Base-by-base conservation (phyloP, 2,113 vertebrate species). In the Lucifuga dentata region DNA sequence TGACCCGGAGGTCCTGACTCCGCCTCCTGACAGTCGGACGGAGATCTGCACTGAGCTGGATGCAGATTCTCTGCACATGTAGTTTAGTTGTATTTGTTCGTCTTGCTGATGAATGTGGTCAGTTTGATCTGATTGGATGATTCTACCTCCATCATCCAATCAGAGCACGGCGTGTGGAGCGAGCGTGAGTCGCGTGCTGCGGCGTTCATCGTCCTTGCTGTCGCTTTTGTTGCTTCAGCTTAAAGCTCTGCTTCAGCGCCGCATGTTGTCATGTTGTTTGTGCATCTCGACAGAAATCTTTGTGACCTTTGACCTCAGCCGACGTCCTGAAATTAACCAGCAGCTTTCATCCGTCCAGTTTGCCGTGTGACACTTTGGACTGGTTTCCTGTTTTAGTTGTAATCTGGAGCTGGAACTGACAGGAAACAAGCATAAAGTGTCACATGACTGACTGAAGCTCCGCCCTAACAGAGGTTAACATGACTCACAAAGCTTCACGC, bases 171-270 rank as follows among this genome's bases (percentile, higher is more conserved):
- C 33, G 61, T 53, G 62, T 50, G 56, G 50, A 16, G 53, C 66
- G n/a, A n/a, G n/a, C n/a, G n/a, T n/a, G n/a, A n/a, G n/a, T n/a
- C n/a, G n/a, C n/a, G 87, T 84, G 88, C 80, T 46, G 85, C 89
- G 89, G 85, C 82, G 83, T 87, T 75, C 23, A 11, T 29, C 11
- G 74, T 79, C 66, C 74, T 83, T 73, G 15, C 72, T 83, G 36
- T 70, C 48, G 36, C 74, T 72, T 65, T 61, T 36, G 45, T 4
- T 26, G 50, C 38, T 17, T 33, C 39, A 56, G 13, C 24, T 39
- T 5, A 11, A 45, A 53, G 23, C 56, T 15, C 63, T 11, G 1
- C 51, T 40, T 11, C 75, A 58, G 26, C 33, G 7, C 19, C 13
- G 0, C 59, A 44, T 10, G 45, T 39, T 39, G 29, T 23, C 36